Conservation (phyloP, 2,797 vertebrate species). For the Aplochiton taeniatus region DNA sequence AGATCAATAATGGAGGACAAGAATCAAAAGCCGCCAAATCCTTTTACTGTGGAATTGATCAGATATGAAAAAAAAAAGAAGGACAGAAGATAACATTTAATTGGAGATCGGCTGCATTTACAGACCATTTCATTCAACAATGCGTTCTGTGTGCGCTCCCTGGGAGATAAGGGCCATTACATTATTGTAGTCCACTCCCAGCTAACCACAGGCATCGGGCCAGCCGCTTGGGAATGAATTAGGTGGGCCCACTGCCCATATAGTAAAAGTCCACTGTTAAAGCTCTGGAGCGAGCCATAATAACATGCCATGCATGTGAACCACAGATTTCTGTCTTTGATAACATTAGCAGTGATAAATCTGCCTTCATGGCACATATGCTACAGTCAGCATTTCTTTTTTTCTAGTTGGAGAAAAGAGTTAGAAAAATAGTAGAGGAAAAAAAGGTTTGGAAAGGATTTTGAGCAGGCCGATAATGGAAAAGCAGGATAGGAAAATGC, state of each 20-base stretch:
- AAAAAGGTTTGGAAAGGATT: neutral
- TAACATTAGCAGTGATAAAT: conserved; percentile 30
- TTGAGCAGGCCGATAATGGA: neutral
- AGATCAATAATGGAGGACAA: conserved; percentile 43
- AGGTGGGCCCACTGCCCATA: conserved; percentile 63
- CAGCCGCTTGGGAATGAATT: conserved; percentile 70
- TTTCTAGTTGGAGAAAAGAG: neutral
- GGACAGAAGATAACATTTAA: conserved; percentile 67
- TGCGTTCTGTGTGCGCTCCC: conserved; percentile 56
- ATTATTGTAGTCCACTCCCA: conserved; percentile 70
- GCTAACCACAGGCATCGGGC: conserved; percentile 60
- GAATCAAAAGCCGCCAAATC: conserved; percentile 66
- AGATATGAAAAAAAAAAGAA: conserved; percentile 31
- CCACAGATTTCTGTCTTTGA: conserved; percentile 35
- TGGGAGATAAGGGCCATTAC: conserved; percentile 73
- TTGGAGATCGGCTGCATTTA: conserved; percentile 71
- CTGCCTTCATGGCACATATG: neutral
- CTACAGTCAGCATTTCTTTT: conserved; percentile 13
- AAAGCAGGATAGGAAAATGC: neutral
- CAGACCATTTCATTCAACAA: conserved; percentile 68
- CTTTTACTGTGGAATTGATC: conserved; percentile 62
- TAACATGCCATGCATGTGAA: conserved; percentile 12
- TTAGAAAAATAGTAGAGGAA: neutral
- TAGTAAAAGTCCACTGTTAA: conserved; percentile 55
- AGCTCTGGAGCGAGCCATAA: conserved; percentile 58